Base-by-base conservation (phyloP, 2,113 vertebrate genomes). In the Holacanthus passer region DNA sequence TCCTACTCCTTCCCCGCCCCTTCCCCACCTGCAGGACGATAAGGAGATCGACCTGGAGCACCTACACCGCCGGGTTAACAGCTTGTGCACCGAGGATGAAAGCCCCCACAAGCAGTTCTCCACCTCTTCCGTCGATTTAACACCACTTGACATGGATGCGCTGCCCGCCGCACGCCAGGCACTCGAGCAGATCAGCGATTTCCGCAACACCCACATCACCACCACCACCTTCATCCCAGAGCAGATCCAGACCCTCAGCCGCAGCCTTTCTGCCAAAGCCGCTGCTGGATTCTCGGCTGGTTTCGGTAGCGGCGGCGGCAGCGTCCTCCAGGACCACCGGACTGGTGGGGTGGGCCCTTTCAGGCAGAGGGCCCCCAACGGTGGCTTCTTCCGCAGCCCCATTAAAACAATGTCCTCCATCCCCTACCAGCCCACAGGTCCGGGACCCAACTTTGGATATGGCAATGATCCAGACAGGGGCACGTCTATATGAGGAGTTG, bases 101-200 rank as follows among this genome's bases (percentile, higher is more conserved):
- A 99, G 98, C 94, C 98, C 98, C 92, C 98, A 99, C 96, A 99
- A 99, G 97, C 98, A 99, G 95, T 99, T 99, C 96, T 99, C 98
- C 96, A 97, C 98, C 94, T 99, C 98, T 50, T 99, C 98, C 75
- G 98, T 99, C 94, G 98, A 99, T 94, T 94, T 99, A 96, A 98
- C 98, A 67, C 98, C 98, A 2, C 96, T 99, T 91, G 98, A 99
- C 94, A 98, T 99, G 96, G 98, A 99, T 93, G 97, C 98, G 50
- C 95, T 99, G 88, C 98, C 98, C 62, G 97, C 97, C 16, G 97
- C 97, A 4, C 97, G 98, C 65, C 98, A 99, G 95, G 97, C 97
- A 7, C 96, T 99, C 86, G 98, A 99, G 95, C 98, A 99, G 95
- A 99, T 99, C 95, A 99, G 98, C 93, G 98, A 99, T 93, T 99